Percentiles rank a stretch among this genome's conserved stretches.
phyloP scores from a whole-genome alignment of 2,888 invertebrate species.

The Caenorhabditis macrosperma region DNA sequence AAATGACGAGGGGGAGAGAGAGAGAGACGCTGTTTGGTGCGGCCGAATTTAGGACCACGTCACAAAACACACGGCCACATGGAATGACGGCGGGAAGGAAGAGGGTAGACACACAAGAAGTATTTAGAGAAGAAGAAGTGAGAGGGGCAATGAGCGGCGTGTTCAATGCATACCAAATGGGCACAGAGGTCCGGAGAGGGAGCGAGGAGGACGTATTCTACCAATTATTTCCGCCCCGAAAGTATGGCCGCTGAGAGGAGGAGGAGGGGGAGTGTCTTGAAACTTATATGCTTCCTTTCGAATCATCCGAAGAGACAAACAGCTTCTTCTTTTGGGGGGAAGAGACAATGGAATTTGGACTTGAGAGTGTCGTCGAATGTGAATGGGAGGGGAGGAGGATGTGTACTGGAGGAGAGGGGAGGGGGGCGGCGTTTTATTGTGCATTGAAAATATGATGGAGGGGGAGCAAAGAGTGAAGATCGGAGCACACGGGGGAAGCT shows the following conservation, averaged over 20 bases:
- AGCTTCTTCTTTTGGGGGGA: not conserved
- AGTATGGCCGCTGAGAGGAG: not conserved
- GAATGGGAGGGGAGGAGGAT: not conserved
- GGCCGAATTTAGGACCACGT: not conserved
- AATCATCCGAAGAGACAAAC: not conserved
- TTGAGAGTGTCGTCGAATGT: conserved; percentile 1
- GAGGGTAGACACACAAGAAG: not conserved
- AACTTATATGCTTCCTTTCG: not conserved
- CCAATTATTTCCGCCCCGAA: conserved; percentile 46
- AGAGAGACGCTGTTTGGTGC: not conserved
- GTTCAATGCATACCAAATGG: conserved; percentile 52
- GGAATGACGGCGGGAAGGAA: not conserved
- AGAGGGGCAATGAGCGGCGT: conserved; percentile 4
- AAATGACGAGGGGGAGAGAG: not conserved
- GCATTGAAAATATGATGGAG: conserved; percentile 27
- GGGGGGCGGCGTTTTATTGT: conserved; percentile 30
- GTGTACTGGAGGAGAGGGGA: not conserved
- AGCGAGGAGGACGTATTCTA: not conserved
- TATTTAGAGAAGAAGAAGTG: not conserved
- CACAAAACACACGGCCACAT: conserved; percentile 17
- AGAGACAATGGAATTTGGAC: not conserved
- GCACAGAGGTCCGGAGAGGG: not conserved
- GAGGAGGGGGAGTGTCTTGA: not conserved
- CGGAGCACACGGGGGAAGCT: not conserved
- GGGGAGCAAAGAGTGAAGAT: conserved; percentile 17